Percentiles rank a stretch among this genome's conserved stretches.
Evolutionary conservation across 2,888 invertebrate species (phyloP).

Genomic region (Crossocerus cetratus): DNA sequence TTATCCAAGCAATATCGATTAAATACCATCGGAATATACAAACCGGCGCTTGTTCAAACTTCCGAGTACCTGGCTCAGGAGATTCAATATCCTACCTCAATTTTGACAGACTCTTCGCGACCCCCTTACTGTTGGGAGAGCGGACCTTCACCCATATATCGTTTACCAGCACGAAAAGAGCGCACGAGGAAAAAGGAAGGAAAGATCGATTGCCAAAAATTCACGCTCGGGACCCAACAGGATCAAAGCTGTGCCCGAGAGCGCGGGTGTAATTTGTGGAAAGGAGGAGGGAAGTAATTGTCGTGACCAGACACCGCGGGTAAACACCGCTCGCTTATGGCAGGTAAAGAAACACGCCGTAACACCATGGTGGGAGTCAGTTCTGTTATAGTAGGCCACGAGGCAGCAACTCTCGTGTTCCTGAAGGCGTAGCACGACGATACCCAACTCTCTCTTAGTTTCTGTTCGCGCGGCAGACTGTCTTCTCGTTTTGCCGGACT

Average conservation of each 20-base stretch:
- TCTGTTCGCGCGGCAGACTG: slow-evolving; percentile 36
- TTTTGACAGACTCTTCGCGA: too few relatives aligned
- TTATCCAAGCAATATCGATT: too few relatives aligned
- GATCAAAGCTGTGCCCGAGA: background rate
- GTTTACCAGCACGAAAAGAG: background rate
- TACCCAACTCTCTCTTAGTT: slow-evolving; percentile 71
- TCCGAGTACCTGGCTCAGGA: too few relatives aligned
- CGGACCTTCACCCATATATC: too few relatives aligned
- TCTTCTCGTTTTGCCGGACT: slow-evolving; percentile 35
- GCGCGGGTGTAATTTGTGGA: background rate
- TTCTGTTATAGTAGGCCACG: slow-evolving; percentile 77
- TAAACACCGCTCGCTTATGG: slow-evolving; percentile 65
- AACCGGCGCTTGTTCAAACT: too few relatives aligned
- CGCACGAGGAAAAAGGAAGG: background rate
- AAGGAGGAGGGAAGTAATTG: slow-evolving; percentile 8
- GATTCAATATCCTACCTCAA: too few relatives aligned
- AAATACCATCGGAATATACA: too few relatives aligned
- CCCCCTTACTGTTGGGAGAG: too few relatives aligned
- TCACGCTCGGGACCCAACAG: background rate
- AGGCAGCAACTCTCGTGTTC: slow-evolving; percentile 71
- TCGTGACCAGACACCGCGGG: slow-evolving; percentile 37
- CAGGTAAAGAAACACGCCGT: slow-evolving; percentile 67
- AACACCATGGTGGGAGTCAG: slow-evolving; percentile 72
- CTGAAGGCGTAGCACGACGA: slow-evolving; percentile 62
- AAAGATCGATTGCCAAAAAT: too few relatives aligned